These are phyloP conservation scores for Phenganax marumi DNA, from an alignment of 92 coral and sea anemone genomes.

Conservation along the genomic window DNA sequence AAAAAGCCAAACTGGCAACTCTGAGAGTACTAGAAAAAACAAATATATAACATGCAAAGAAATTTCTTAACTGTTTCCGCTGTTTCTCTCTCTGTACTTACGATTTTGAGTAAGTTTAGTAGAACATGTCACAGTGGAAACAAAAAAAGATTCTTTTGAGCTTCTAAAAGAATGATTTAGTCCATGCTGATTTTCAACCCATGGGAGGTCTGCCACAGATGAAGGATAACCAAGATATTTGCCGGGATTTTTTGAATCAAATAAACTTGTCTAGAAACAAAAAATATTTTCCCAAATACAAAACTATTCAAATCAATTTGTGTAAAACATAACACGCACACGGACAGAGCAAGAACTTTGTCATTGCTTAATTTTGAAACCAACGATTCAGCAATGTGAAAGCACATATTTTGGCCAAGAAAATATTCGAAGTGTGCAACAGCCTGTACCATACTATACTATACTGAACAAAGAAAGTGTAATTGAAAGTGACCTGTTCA, in stretches of 20 bases:
- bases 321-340: not conserved
- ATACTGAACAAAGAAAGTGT: too few species aligned
- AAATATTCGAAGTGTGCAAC: too few species aligned
- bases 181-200: conserved; percentile 51
- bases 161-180: conserved; percentile 69
- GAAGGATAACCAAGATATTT: conserved; percentile 76
- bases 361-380: too few species aligned
- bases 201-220: conserved; percentile 55
- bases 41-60: too few species aligned
- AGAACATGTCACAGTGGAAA: conserved; percentile 81
- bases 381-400: too few species aligned
- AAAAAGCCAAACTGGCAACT: not conserved
- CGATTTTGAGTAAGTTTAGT: conserved; percentile 95
- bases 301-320: not conserved
- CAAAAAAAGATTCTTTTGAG: conserved; percentile 70
- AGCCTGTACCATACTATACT: too few species aligned
- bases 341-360: too few species aligned
- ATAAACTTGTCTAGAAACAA: conserved; percentile 56
- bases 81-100: conserved; percentile 34
- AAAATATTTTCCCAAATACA: not conserved
- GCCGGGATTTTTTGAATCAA: conserved; percentile 42
- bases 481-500: too few species aligned
- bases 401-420: too few species aligned
- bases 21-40: too few species aligned
- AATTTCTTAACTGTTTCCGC: not conserved